Evolutionary conservation across 2,888 invertebrate species (phyloP).

Genomic region (Anorthoa munda): DNA sequence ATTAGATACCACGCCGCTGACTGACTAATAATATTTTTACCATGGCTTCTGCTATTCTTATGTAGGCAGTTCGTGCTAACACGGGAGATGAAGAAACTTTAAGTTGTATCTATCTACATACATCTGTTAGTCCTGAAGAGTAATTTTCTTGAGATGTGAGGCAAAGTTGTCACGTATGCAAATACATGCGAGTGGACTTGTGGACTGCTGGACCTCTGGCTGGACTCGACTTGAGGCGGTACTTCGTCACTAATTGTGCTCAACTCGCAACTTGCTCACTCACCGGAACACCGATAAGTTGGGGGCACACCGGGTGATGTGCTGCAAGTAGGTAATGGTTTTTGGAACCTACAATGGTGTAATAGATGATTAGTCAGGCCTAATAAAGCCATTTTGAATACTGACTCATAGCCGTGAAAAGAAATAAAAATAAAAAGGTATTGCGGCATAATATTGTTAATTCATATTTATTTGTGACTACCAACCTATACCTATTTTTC

Average conservation of each 20-base stretch:
- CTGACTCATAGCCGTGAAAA: background rate
- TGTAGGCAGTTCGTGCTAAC: too few species aligned
- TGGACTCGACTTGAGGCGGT: conserved; percentile 29
- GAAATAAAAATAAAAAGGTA: background rate
- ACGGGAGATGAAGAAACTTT: background rate
- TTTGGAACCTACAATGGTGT: background rate
- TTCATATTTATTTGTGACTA: background rate
- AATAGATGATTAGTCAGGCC: too few species aligned
- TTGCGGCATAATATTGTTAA: background rate
- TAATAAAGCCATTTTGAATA: background rate
- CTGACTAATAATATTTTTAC: background rate
- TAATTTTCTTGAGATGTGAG: conserved; percentile 44
- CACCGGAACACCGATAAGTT: conserved; percentile 43
- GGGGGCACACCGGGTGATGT: conserved; percentile 41
- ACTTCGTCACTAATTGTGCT: conserved; percentile 71
- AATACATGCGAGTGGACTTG: conserved; percentile 64
- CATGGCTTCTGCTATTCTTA: too few species aligned
- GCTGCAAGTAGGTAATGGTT: background rate
- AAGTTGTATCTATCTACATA: background rate
- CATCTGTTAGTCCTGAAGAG: conserved; percentile 3
- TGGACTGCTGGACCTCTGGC: conserved; percentile 55
- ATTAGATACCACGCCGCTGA: background rate
- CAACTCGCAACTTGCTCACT: conserved; percentile 67
- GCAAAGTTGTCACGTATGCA: conserved; percentile 66
- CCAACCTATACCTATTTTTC: background rate